Conservation (phyloP, 2,797 vertebrate species). For the Xenopus petersii region DNA sequence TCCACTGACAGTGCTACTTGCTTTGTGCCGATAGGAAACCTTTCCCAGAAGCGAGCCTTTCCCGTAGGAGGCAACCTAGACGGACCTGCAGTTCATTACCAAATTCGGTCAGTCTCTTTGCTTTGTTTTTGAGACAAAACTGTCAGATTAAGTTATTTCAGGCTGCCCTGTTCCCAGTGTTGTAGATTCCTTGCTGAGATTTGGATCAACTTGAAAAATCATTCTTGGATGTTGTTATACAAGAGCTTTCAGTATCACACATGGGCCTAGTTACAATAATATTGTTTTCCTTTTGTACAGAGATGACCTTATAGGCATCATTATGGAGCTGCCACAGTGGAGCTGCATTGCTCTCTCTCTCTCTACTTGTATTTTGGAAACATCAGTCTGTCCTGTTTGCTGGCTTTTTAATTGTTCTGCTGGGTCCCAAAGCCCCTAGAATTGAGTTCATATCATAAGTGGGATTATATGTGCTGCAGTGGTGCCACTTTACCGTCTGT, state of each 20-base stretch:
- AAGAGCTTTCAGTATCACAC: constrained; percentile 42
- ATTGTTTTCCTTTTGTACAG: constrained; percentile 16
- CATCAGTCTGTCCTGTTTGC: background rate
- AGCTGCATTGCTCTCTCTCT: background rate
- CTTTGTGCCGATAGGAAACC: too few relatives aligned
- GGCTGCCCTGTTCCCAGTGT: constrained; percentile 29
- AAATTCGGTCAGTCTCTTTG: constrained; percentile 35
- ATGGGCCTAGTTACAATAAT: constrained; percentile 31
- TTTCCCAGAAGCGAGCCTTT: constrained; percentile 1
- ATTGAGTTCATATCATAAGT: too few relatives aligned
- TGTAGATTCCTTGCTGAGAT: constrained; percentile 40
- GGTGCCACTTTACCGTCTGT: too few relatives aligned
- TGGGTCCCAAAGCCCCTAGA: too few relatives aligned
- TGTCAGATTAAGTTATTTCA: constrained; percentile 45
- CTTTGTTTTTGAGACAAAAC: constrained; percentile 34
- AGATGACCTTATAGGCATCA: background rate
- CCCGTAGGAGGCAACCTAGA: constrained; percentile 7
- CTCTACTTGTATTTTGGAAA: background rate
- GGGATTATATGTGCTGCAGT: too few relatives aligned
- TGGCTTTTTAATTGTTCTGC: too few relatives aligned
- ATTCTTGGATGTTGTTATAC: constrained; percentile 41
- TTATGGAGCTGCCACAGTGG: background rate
- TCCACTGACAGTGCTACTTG: background rate
- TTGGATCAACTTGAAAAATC: constrained; percentile 45
- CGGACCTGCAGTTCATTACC: constrained; percentile 35